Conservation (phyloP, 2,888 invertebrate species). For the Argyresthia albistria region DNA sequence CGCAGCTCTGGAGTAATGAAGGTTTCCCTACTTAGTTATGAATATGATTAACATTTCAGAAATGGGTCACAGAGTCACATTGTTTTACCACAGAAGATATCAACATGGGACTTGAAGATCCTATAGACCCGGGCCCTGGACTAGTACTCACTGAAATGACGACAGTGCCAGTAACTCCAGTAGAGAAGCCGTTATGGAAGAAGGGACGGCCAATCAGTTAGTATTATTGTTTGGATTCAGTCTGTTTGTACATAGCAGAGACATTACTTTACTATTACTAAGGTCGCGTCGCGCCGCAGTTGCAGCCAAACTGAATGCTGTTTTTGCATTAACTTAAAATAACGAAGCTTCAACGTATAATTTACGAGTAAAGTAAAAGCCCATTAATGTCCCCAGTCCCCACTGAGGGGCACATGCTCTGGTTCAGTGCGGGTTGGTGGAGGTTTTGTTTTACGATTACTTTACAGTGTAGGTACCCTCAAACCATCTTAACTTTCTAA, state of each 20-base stretch:
- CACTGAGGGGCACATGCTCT: too few species aligned
- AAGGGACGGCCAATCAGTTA: constrained; percentile 35
- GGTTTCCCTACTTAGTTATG: neutral
- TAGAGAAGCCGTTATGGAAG: constrained; percentile 36
- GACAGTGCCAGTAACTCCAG: constrained; percentile 22
- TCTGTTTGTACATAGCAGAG: neutral
- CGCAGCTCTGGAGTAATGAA: too few species aligned
- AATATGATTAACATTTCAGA: constrained; percentile 18
- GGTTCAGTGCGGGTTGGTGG: too few species aligned
- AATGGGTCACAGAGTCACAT: constrained; percentile 35
- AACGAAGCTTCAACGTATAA: too few species aligned
- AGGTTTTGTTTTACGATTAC: too few species aligned
- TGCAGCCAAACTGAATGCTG: neutral
- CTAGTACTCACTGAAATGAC: constrained; percentile 38
- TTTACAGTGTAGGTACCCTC: too few species aligned
- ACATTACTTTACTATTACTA: too few species aligned
- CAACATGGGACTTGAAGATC: constrained; percentile 28
- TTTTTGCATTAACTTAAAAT: too few species aligned
- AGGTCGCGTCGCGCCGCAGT: too few species aligned
- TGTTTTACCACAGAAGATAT: constrained; percentile 30
- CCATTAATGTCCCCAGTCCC: too few species aligned
- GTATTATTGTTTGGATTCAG: constrained; percentile 12
- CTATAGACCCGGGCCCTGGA: constrained; percentile 23
- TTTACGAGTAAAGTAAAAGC: too few species aligned
- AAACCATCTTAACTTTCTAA: too few species aligned